phyloP scores from a whole-genome alignment of 2,797 vertebrate species.

The Scarus forsteni region DNA sequence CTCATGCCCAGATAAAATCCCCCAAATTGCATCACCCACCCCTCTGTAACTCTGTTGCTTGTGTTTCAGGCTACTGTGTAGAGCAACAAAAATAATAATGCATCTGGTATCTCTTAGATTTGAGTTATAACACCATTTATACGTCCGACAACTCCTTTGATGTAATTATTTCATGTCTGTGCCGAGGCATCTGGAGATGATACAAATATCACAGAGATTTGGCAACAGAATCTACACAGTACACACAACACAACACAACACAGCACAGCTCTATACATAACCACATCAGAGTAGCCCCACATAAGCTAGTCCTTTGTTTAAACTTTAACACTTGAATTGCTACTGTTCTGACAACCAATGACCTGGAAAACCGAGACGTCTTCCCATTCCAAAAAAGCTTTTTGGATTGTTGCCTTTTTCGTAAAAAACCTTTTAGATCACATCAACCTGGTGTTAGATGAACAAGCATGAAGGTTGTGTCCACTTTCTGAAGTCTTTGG shows the following conservation, averaged over 20 bases:
- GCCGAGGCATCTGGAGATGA: conserved; percentile 31
- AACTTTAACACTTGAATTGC: neutral
- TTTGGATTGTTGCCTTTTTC: too few relatives aligned
- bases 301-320: neutral
- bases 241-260: neutral
- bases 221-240: neutral
- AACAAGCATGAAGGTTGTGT: too few relatives aligned
- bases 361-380: too few relatives aligned
- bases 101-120: conserved; percentile 61
- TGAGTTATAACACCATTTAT: conserved; percentile 63
- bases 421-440: too few relatives aligned
- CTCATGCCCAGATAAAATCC: conserved; percentile 65
- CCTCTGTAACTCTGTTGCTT: conserved; percentile 37
- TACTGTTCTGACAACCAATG: neutral
- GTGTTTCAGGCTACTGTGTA: conserved; percentile 38
- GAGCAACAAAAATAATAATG: conserved; percentile 47
- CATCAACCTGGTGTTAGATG: too few relatives aligned
- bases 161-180: conserved; percentile 54
- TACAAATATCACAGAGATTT: conserved; percentile 20
- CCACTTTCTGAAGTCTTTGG: too few relatives aligned
- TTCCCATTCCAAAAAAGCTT: too few relatives aligned
- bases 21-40: conserved; percentile 68
- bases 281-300: too few relatives aligned
- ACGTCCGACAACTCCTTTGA: conserved; percentile 41
- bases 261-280: too few relatives aligned